Conservation (phyloP, 2,888 invertebrate genomes). For the Mesochorus sp. region DNA sequence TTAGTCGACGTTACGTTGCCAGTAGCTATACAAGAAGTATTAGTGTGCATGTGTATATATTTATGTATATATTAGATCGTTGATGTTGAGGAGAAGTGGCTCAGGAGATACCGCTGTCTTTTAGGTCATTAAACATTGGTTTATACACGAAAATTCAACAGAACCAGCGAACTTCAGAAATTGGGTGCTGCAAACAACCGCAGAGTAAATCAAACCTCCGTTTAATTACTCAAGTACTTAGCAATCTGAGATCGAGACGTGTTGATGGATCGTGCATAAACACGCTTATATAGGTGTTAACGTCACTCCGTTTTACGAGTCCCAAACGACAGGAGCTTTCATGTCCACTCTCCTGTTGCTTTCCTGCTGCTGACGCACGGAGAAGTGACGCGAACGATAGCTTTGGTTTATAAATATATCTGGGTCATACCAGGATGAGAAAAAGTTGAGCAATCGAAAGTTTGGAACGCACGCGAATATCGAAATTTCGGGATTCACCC, state of each 20-base stretch:
- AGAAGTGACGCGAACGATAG: neutral
- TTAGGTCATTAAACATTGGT: constrained; percentile 37
- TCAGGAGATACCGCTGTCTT: constrained; percentile 4
- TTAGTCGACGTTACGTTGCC: constrained; percentile 41
- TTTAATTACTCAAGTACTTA: constrained; percentile 11
- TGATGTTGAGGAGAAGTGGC: neutral
- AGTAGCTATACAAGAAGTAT: neutral
- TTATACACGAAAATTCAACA: constrained; percentile 23
- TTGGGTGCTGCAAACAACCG: neutral
- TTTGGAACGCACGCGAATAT: neutral
- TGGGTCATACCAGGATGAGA: neutral
- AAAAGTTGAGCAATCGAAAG: constrained; percentile 16
- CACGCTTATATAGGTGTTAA: neutral
- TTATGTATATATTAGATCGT: neutral
- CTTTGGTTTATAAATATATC: neutral
- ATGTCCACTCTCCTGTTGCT: neutral
- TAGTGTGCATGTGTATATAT: neutral
- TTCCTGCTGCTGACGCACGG: neutral
- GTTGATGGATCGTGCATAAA: neutral
- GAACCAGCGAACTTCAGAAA: constrained; percentile 12
- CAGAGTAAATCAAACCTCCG: neutral
- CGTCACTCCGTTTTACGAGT: neutral
- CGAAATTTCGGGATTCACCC: neutral
- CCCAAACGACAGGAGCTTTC: neutral
- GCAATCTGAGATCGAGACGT: neutral